Evolutionary conservation across 2,797 vertebrate species (phyloP).

Genomic region (Podarcis lilfordi): DNA sequence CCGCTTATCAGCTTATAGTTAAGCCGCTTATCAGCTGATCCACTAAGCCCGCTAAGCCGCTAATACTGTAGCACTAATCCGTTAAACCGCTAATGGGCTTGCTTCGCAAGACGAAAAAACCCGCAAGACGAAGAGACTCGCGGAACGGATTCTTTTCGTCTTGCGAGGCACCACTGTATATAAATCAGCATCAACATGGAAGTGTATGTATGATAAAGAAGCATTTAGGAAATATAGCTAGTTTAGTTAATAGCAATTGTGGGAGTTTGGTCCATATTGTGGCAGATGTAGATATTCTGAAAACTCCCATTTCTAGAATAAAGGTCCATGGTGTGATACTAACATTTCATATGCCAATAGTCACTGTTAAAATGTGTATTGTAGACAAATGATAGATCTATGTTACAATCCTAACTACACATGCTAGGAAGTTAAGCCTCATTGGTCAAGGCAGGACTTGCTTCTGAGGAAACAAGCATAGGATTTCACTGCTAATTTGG

Average conservation of each 20-base stretch:
- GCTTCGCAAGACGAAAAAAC: too few species aligned
- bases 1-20: too few species aligned
- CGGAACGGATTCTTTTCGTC: too few species aligned
- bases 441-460: too few species aligned
- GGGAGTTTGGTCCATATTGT: not conserved
- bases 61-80: too few species aligned
- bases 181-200: not conserved
- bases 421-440: not conserved
- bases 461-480: not conserved
- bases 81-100: too few species aligned
- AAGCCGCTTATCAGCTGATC: too few species aligned
- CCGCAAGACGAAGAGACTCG: too few species aligned
- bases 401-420: not conserved
- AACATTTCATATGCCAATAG: not conserved
- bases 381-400: not conserved
- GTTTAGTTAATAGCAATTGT: not conserved
- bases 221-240: not conserved
- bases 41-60: too few species aligned
- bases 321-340: not conserved
- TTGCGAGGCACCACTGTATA: too few species aligned
- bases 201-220: not conserved
- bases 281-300: not conserved
- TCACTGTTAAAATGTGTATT: not conserved
- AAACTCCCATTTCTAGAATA: not conserved
- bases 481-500: conserved; percentile 17